Conservation (phyloP, 2,113 vertebrate genomes). For the Craseonycteris thonglongyai region DNA sequence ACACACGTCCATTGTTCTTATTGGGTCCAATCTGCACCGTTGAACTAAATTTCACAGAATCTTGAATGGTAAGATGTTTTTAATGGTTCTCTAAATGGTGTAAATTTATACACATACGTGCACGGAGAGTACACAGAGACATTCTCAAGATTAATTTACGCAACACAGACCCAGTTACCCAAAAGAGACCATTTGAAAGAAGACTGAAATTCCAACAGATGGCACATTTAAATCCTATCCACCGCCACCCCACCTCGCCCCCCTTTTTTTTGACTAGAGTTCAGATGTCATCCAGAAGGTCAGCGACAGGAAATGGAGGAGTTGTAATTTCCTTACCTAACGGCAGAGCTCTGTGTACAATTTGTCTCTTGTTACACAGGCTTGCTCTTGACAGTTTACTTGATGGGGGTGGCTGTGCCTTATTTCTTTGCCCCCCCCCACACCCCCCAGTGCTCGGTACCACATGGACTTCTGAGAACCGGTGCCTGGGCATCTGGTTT, state of each 20-base stretch:
- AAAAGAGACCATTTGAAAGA: background rate
- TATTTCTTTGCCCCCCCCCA: background rate
- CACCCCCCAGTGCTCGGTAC: too few species aligned
- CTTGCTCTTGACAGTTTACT: background rate
- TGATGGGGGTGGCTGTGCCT: background rate
- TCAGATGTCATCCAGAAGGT: background rate
- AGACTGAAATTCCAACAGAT: background rate
- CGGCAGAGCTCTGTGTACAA: background rate
- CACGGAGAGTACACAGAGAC: background rate
- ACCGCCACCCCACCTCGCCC: too few species aligned
- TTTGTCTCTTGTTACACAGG: background rate
- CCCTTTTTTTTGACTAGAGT: background rate
- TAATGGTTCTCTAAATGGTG: background rate
- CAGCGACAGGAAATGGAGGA: background rate
- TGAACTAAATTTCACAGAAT: background rate
- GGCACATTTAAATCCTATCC: background rate
- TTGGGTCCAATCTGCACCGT: background rate
- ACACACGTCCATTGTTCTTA: background rate
- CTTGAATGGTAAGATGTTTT: background rate
- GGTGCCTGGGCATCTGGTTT: background rate
- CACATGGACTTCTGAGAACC: background rate
- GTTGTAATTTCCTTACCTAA: background rate
- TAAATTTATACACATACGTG: background rate
- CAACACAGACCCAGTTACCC: background rate
- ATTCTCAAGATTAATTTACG: background rate